A percentile compares a stretch with the other conserved stretches of the same genome.
Conservation (phyloP, 2,888 invertebrate genomes). For the Gymnoscelis rufifasciata region DNA sequence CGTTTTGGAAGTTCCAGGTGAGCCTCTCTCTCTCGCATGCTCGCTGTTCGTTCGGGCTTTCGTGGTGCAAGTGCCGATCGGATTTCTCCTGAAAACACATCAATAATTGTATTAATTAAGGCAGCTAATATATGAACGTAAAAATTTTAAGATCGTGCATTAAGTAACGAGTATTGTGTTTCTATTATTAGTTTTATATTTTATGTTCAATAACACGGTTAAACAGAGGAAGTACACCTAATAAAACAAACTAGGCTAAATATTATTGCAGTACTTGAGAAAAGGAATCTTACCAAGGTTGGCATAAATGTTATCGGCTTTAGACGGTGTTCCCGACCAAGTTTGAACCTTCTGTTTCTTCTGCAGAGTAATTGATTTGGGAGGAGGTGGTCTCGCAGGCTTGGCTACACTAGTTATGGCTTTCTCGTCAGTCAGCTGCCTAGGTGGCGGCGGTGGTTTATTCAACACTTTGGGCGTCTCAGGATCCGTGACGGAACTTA, state of each 20-base stretch:
- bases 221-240: no score
- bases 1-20: conserved; percentile 80
- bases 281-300: conserved; percentile 82
- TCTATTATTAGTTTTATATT: no score
- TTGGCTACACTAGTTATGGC: conserved; percentile 76
- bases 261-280: no score
- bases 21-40: conserved; percentile 89
- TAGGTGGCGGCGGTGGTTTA: conserved; percentile 89
- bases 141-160: no score
- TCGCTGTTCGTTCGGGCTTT: conserved; percentile 91
- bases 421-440: conserved; percentile 75
- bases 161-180: no score
- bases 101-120: conserved; percentile 21
- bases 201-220: no score
- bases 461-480: conserved; percentile 64
- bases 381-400: conserved; percentile 86
- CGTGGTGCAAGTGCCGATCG: conserved; percentile 88
- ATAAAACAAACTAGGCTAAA: no score
- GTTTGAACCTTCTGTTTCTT: conserved; percentile 79
- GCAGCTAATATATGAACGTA: not conserved
- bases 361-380: conserved; percentile 82
- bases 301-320: conserved; percentile 84
- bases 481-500: conserved; percentile 59
- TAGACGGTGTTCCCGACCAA: conserved; percentile 59
- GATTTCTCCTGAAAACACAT: conserved; percentile 83